Evolutionary conservation across 1,140 invertebrate genomes (phyloP).

Genomic region (Polypedilum pembai): DNA sequence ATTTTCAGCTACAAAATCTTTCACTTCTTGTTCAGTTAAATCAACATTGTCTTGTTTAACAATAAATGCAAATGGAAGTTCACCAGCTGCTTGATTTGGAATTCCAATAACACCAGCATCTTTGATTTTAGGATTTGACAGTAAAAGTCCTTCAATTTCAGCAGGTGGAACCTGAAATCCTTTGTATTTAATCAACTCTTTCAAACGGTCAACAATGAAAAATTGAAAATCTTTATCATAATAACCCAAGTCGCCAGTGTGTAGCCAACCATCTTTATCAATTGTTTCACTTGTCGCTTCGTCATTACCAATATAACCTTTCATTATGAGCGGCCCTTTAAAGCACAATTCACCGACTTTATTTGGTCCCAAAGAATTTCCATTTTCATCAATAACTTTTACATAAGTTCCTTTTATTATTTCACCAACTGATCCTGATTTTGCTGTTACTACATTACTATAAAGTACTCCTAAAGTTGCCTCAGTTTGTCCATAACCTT

Average conservation of each 20-base stretch:
- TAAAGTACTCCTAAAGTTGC: constrained; percentile 35
- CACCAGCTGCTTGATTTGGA: constrained; percentile 51
- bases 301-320: constrained; percentile 57
- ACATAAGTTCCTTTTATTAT: constrained; percentile 48
- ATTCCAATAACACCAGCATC: constrained; percentile 65
- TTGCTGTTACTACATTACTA: constrained; percentile 43
- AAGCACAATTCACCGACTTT: constrained; percentile 54
- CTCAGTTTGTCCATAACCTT: constrained; percentile 34
- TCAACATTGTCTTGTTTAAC: constrained; percentile 43
- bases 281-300: constrained; percentile 51
- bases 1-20: constrained; percentile 44
- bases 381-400: constrained; percentile 52
- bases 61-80: constrained; percentile 55
- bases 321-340: constrained; percentile 53
- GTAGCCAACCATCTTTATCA: constrained; percentile 65
- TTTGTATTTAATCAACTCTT: constrained; percentile 85
- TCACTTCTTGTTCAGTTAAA: constrained; percentile 43
- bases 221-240: constrained; percentile 65
- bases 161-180: constrained; percentile 73
- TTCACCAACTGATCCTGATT: constrained; percentile 48
- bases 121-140: constrained; percentile 52
- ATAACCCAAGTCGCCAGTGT: constrained; percentile 71
- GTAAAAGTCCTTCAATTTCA: constrained; percentile 62
- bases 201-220: constrained; percentile 67
- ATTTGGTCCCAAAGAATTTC: constrained; percentile 48